Conservation (phyloP, 2,797 vertebrate genomes). For the Psittacula echo region DNA sequence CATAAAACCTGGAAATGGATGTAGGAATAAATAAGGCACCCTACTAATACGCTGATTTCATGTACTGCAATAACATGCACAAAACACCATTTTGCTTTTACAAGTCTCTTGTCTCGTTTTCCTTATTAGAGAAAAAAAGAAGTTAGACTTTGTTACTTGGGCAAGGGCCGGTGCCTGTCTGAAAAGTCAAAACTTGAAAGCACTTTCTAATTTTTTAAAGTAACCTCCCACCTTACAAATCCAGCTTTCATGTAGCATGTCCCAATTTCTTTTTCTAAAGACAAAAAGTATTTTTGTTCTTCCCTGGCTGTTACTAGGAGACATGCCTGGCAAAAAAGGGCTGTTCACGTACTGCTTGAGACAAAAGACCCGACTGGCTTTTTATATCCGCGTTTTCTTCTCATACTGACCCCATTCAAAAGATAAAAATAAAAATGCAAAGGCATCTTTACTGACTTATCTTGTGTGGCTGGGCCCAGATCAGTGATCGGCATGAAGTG, state of each 20-base stretch:
- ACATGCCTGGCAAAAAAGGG: constrained; percentile 20
- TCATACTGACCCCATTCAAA: neutral
- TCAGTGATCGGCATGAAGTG: neutral
- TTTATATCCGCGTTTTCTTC: neutral
- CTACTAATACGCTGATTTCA: neutral
- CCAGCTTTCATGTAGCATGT: neutral
- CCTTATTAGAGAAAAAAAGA: neutral
- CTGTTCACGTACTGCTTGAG: constrained; percentile 30
- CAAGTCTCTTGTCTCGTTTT: neutral
- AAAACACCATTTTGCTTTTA: neutral
- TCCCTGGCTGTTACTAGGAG: constrained; percentile 59
- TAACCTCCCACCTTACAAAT: neutral
- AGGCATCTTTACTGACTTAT: neutral
- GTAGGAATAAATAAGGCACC: constrained; percentile 52
- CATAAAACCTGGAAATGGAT: neutral
- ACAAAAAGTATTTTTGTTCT: constrained; percentile 54
- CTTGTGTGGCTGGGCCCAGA: neutral
- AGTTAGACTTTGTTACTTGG: neutral
- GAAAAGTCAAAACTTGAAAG: constrained; percentile 4
- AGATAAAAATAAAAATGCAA: constrained; percentile 29
- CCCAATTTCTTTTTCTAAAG: constrained; percentile 49
- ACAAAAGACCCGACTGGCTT: constrained; percentile 35
- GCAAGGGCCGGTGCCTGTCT: neutral
- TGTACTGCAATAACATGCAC: neutral
- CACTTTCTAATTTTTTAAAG: neutral